Conservation (phyloP, 1,140 invertebrate species). For the Drosophila rufa region DNA sequence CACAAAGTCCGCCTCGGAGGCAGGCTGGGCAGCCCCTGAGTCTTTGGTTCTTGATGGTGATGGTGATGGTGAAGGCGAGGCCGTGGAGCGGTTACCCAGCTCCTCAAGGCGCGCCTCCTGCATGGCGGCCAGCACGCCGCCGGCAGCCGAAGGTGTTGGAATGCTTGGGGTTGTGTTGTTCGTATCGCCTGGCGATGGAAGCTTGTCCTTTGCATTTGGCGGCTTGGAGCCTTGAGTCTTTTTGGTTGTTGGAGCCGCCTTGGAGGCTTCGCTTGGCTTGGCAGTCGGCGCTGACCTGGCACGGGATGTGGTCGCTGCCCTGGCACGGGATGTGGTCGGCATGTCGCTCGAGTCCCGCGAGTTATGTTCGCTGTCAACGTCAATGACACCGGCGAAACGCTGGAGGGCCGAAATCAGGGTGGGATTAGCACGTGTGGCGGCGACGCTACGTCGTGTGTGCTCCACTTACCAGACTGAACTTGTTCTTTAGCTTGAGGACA, state of each 20-base stretch:
- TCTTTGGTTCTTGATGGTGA: no score
- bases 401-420: neutral
- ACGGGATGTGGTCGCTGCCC: no score
- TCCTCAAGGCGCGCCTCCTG: neutral
- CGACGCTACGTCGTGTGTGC: no score
- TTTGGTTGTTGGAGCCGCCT: neutral
- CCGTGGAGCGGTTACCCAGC: neutral
- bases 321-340: no score
- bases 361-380: neutral
- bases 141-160: no score
- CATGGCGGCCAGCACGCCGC: slow-evolving; percentile 16
- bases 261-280: neutral
- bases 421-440: neutral
- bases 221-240: slow-evolving; percentile 1
- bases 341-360: neutral
- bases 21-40: no score
- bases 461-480: slow-evolving; percentile 46
- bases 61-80: neutral
- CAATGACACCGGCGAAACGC: neutral
- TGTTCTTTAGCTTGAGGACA: slow-evolving; percentile 46
- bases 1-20: no score
- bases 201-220: neutral
- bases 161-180: neutral
- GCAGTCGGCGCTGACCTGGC: neutral
- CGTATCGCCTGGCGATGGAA: neutral